phyloP scores from a whole-genome alignment of 2,797 vertebrate species.

The Uromys caudimaculatus region DNA sequence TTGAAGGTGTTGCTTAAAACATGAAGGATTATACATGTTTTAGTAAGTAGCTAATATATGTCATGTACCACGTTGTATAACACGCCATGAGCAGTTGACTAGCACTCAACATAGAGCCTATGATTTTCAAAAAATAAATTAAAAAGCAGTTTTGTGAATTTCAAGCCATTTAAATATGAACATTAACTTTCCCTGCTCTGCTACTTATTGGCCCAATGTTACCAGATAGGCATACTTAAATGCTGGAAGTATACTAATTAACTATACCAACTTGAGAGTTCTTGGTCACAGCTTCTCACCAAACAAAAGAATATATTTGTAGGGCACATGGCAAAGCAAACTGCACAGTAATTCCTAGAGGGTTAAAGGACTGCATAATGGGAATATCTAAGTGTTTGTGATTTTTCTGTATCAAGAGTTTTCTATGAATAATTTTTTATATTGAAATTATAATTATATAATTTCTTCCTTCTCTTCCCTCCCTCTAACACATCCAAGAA shows the following conservation, averaged over 20 bases:
- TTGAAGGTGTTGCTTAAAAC: neutral
- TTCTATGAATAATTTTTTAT: neutral
- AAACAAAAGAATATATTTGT: neutral
- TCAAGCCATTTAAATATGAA: neutral
- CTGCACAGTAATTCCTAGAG: neutral
- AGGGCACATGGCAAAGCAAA: neutral
- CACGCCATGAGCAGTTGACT: too few relatives aligned
- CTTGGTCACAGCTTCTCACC: neutral
- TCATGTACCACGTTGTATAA: fast-evolving
- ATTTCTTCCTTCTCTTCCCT: neutral
- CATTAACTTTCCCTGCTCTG: neutral
- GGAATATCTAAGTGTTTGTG: neutral
- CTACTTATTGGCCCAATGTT: neutral
- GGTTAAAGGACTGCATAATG: neutral
- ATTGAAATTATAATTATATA: neutral
- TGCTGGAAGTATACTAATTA: neutral
- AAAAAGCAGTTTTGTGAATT: neutral
- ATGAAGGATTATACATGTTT: neutral
- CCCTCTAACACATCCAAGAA: neutral
- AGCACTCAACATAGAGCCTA: neutral
- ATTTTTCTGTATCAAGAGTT: neutral
- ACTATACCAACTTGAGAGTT: neutral
- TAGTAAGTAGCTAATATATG: neutral
- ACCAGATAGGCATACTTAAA: neutral
- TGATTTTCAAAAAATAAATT: neutral